Base-by-base conservation (phyloP, 2,113 vertebrate species). In the Tringa solitaria region DNA sequence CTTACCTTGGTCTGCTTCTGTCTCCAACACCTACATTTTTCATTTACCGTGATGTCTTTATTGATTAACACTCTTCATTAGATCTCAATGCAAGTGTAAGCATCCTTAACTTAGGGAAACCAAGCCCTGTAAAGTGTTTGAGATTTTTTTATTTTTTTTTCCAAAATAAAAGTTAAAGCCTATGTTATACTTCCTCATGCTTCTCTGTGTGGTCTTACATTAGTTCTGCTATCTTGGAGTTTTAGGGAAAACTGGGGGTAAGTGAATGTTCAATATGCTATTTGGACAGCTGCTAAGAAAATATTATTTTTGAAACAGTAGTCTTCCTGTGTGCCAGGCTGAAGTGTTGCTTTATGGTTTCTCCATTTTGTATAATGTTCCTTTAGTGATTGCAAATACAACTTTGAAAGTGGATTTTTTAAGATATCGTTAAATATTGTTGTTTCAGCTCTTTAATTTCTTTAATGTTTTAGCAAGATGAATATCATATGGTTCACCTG, bases 401-500 rank as follows among this genome's bases (percentile, higher is more conserved):
- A 4, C 51, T 65, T 80, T 35, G 53, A 72, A 67, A 70, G 18
- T 65, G 15, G 21, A 26, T 65, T 84, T 79, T 79, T 46, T 11
- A 92, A 68, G 46, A 35, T 20, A 48, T 48, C 10, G 21, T 48
- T 48, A 65, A 65, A 21, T 95, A 14, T 32, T 87, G 24, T 69
- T 91, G 50, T 61, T 97, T 97, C 92, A 98, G 86, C 91, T 81
- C 28, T 95, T 91, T 33, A 14, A 93, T 96, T 70, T 97, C 72
- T 91, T 97, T 97, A 80, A 90, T 90, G 98, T 98, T 98, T 77
- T 95, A 99, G 98, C 98, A 99, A 98, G 98, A 99, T 97, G 98
- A 98, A 18, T 98, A 98, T 97, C 98, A 98, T 75, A 98, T 98
- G 98, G 98, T 99, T 97, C 98, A 99, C 88, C 98, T 99, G 92